Base-by-base conservation (phyloP, 1,140 invertebrate species). In the Listronotus oregonensis region DNA sequence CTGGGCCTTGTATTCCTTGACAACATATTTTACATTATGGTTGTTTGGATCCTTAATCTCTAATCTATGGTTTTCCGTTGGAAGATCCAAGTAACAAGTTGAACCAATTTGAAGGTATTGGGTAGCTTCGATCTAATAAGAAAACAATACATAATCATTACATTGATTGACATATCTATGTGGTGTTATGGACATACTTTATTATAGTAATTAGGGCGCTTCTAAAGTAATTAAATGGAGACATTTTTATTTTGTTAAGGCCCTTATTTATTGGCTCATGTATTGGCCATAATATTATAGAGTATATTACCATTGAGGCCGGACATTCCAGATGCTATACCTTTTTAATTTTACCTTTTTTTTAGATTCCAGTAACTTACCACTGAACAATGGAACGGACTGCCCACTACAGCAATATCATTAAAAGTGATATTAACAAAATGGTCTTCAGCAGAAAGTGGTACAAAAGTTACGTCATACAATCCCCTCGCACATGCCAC, bases 351-450 rank as follows among this genome's bases (percentile, higher is more conserved):
- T n/a, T n/a, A n/a, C n/a, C n/a, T n/a, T n/a, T n/a, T n/a, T n/a
- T n/a, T n/a, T n/a, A n/a, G n/a, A n/a, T n/a, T n/a, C n/a, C n/a
- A 5, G 21, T 27, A 27, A 49, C 64, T 44, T 66, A 66, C 64
- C 70, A 81, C 67, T 15, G 80, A 78, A 73, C 90, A 89, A 70
- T 92, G 88, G 79, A 96, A 96, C 15, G 95, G 95, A 79, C 92
- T 95, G 18, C 94, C 93, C 69, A 92, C 91, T 9, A 97, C 92
- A 57, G 91, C 86, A 73, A 96, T 92, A 67, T 97, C 95, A 74
- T 99, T 99, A 80, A 99, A 99, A 8, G 92, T 95, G 60, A 99
- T 96, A 72, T 95, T 96, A 4, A 98, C 93, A 75, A 90, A 95
- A 81, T 99, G 97, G 6, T 93, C 86, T 57, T 92, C 90, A 9